Percentiles rank a stretch among this genome's conserved stretches.
These are phyloP conservation scores for Triops longicaudatus DNA, from an alignment of 1,140 invertebrate species.

Conservation along the genomic window DNA sequence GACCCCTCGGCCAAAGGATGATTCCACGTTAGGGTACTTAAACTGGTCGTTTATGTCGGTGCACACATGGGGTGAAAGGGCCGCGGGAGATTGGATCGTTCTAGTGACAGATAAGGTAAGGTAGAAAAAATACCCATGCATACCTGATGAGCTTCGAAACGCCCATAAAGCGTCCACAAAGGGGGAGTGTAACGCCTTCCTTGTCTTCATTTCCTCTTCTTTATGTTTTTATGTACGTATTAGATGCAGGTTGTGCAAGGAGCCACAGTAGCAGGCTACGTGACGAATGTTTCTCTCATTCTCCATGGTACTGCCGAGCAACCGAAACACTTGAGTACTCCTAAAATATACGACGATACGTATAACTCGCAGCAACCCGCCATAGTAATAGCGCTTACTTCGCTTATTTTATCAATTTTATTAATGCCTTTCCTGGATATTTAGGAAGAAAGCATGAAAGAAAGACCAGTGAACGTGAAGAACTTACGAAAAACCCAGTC, in stretches of 20 bases:
- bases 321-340: conserved; percentile 50
- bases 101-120: conserved; percentile 52
- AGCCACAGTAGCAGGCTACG: conserved; percentile 16
- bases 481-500: conserved; percentile 18
- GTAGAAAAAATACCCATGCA: not conserved
- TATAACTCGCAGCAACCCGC: conserved; percentile 38
- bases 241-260: conserved; percentile 27
- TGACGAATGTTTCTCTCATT: conserved; percentile 49
- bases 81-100: conserved; percentile 63
- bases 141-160: not conserved
- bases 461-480: not conserved
- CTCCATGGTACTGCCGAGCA: conserved; percentile 58
- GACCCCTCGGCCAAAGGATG: conserved; percentile 57
- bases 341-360: conserved; percentile 46
- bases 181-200: not conserved
- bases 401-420: not conserved
- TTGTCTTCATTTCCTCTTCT: not conserved
- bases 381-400: conserved; percentile 16
- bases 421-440: not conserved
- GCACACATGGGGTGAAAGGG: conserved; percentile 82
- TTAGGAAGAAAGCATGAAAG: not conserved
- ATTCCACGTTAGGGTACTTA: conserved; percentile 58
- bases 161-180: not conserved
- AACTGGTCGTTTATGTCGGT: conserved; percentile 86
- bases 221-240: conserved; percentile 13